These are phyloP conservation scores for Ciconia stormi DNA, from an alignment of 2,113 vertebrate genomes.

Conservation along the genomic window DNA sequence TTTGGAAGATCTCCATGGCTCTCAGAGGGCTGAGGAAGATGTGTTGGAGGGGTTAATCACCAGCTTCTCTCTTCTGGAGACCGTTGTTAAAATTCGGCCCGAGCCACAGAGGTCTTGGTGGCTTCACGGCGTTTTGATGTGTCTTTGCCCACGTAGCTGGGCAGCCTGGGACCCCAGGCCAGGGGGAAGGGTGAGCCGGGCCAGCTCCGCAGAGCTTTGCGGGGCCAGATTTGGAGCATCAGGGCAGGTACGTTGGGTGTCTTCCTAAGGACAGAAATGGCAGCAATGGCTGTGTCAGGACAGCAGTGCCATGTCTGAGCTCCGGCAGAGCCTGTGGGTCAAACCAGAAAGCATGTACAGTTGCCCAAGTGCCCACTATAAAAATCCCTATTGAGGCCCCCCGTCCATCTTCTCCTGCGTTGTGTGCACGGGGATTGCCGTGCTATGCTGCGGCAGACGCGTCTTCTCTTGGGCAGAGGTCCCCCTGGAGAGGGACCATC, in stretches of 20 bases:
- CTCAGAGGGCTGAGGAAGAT: background rate
- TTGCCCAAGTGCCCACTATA: background rate
- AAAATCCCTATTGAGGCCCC: background rate
- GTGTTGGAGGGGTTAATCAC: background rate
- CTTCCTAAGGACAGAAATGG: background rate
- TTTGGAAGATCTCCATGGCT: background rate
- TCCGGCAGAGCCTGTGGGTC: background rate
- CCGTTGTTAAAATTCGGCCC: background rate
- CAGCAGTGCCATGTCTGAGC: background rate
- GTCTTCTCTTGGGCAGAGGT: background rate
- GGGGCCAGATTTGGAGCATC: background rate
- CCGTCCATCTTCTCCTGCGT: background rate
- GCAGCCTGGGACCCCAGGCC: background rate
- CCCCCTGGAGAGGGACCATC: background rate
- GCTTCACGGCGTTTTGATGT: background rate
- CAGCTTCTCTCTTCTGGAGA: background rate
- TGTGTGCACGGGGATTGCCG: fast-evolving
- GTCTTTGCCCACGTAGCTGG: background rate
- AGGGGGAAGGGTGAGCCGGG: too few species aligned
- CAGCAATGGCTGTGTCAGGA: background rate
- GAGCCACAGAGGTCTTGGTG: background rate
- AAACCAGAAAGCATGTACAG: background rate
- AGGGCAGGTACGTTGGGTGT: fast-evolving
- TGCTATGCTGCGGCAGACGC: fast-evolving
- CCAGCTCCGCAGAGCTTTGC: background rate